Base-by-base conservation (phyloP, 2,113 vertebrate species). In the Indicator maculatus region DNA sequence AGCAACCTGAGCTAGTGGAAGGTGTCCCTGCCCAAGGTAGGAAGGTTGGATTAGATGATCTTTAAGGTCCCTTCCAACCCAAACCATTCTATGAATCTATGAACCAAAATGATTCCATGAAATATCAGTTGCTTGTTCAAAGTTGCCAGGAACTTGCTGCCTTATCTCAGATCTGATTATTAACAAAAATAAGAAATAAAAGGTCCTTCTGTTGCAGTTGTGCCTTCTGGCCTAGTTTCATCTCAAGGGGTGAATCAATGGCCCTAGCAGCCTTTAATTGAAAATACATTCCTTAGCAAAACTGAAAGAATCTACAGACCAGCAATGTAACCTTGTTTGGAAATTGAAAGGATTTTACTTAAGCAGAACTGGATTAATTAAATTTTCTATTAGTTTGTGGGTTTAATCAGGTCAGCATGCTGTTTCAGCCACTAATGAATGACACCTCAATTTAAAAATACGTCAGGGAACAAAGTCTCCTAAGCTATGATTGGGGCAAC, bases 311-410 rank as follows among this genome's bases (percentile, higher is more conserved):
- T 71, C 20, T 30, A 60, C 16, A 67, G 33, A 56, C n/a, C 12
- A 79, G 44, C 12, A 71, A 21, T 0, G 0, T 16, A 76, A 31
- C 4, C 11, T 80, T 70, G 36, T 89, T 91, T 71, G 33, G 36
- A 82, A 91, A 95, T 64, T 64, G 8, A 93, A 88, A 95, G 45
- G 41, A 92, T 89, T 95, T 95, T 86, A 75, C 31, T 88, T 88
- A 45, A 41, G 28, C 5, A 70, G 78, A 84, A 73, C 28, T 73
- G 24, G 10, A 90, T 89, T 89, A 75, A 92, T 86, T 93, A 26
- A 8, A 30, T 87, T 87, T 79, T 67, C 21, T 30, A 14, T 38
- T 28, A 24, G 21, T 23, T 75, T 45, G 59, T 72, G 65, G 47
- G 75, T 92, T 66, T 15, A 87, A 87, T 92, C 58, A 73, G 36